Percentiles rank a stretch among this genome's conserved stretches.
These are phyloP conservation scores for Lasioglossum malachurum DNA, from an alignment of 2,888 invertebrate species.

Conservation along the genomic window DNA sequence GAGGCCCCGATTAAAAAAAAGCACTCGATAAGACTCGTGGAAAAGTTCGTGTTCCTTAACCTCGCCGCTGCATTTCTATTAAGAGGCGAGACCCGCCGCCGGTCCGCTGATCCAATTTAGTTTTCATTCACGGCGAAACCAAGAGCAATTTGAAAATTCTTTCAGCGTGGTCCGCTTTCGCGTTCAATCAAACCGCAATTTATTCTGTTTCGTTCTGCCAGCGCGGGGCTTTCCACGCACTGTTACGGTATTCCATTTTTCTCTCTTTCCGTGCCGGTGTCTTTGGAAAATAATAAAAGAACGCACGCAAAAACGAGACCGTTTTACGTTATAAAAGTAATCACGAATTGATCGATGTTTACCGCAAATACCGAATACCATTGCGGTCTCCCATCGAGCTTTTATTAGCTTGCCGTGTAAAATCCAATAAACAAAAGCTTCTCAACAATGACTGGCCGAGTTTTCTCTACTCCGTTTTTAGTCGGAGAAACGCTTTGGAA, in stretches of 20 bases:
- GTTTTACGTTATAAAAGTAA: not conserved
- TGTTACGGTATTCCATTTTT: not conserved
- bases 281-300: not conserved
- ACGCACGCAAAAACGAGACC: not conserved
- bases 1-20: constrained; percentile 48
- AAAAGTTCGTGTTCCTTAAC: constrained; percentile 61
- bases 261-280: not conserved
- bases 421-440: not conserved
- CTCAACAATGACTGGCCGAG: not conserved
- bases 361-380: not conserved
- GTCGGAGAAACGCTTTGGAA: not conserved
- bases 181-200: constrained; percentile 49
- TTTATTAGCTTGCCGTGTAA: not conserved
- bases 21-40: constrained; percentile 50
- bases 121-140: constrained; percentile 48
- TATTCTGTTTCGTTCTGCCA: constrained; percentile 35
- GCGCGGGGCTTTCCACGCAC: not conserved
- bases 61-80: constrained; percentile 52
- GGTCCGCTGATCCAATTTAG: constrained; percentile 49
- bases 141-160: constrained; percentile 52
- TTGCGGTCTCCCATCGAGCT: not conserved
- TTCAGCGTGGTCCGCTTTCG: constrained; percentile 29
- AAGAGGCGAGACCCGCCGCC: constrained; percentile 24
- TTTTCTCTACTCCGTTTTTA: not conserved
- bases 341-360: constrained; percentile 1